Percentiles rank a stretch among this genome's conserved stretches.
Evolutionary conservation across 2,797 vertebrate genomes (phyloP).

Genomic region (Sphaeramia orbicularis): DNA sequence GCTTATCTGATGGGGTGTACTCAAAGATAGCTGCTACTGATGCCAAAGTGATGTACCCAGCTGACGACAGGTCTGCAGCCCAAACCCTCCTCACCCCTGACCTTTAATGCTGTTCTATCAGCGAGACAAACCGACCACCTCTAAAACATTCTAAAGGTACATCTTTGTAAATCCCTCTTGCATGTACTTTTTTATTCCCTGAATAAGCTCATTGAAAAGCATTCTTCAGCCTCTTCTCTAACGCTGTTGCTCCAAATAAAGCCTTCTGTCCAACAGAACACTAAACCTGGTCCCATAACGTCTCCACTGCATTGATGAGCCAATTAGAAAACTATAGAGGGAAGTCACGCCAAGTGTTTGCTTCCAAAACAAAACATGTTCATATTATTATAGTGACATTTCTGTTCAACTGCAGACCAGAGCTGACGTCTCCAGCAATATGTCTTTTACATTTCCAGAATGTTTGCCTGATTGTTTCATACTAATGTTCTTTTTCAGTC

Average conservation of each 20-base stretch:
- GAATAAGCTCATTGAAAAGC: conserved; percentile 40
- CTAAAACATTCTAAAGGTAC: conserved; percentile 27
- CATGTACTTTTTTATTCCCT: conserved; percentile 33
- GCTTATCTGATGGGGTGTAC: conserved; percentile 39
- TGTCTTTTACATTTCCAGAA: conserved; percentile 9
- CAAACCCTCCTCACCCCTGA: conserved; percentile 7
- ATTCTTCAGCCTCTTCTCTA: conserved; percentile 10
- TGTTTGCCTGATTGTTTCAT: conserved; percentile 36
- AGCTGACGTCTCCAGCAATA: conserved; percentile 23
- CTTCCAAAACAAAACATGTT: not conserved
- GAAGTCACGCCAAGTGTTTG: conserved; percentile 5
- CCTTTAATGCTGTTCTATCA: not conserved
- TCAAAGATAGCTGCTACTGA: conserved; percentile 61
- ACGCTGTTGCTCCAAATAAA: conserved; percentile 7
- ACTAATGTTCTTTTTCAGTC: conserved; percentile 41
- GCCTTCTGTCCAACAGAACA: not conserved
- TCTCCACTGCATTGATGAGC: conserved; percentile 23
- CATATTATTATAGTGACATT: not conserved
- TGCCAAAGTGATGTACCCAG: conserved; percentile 35
- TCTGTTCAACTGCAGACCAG: not conserved
- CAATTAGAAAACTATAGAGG: conserved; percentile 14
- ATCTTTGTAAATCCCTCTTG: conserved; percentile 35
- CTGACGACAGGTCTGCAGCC: conserved; percentile 41
- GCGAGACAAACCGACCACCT: conserved; percentile 17
- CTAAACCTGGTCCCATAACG: not conserved